Base-by-base conservation (phyloP, 2,888 invertebrate genomes). In the Rhopalosiphum nymphaeae region DNA sequence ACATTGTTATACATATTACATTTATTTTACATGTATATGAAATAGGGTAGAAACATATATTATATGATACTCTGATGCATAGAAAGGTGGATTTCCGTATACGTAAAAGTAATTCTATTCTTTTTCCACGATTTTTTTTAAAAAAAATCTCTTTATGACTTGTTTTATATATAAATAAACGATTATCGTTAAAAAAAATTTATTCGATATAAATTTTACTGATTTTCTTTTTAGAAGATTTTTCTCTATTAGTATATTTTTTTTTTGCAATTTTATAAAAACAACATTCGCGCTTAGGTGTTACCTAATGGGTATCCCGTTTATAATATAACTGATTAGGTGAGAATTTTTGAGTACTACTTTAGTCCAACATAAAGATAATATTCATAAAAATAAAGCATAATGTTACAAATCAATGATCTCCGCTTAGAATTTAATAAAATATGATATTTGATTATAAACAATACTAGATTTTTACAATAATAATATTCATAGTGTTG, bases 1-100 rank as follows among this genome's bases (percentile, higher is more conserved):
- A 42, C 4, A 44, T 78, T 53, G 10, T 36, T 44, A 44, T 21
- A 16, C 42, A 44, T n/a, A 61, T 10, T 88, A 53, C 53, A 9
- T n/a, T 46, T 86, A 86, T 86, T 86, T 49, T 87, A 87, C 49
- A n/a, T 87, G 44, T 85, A 85, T 44, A 85, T 85, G 36, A 44
- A 85, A 85, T 85, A 44, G 36, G 36, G 21, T 21, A 67, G 36
- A 67, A 21, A 67, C 67, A 67, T 16, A 67, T n/a, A 36, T 67
- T 67, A 67, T 36, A 36, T 67, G 36, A 67, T 67, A 67, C 67
- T 21, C 16, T n/a, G 67, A 36, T 67, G 16, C 36, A 21, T 36
- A 13, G 7, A 67, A 67, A 36, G 67, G 67, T 67, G 67, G 16
- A 67, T 67, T 67, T 67, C 26, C 16, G 67, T 57, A 57, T 61